phyloP scores from a whole-genome alignment of 2,888 invertebrate genomes.

The Ornithoptera priamus region DNA sequence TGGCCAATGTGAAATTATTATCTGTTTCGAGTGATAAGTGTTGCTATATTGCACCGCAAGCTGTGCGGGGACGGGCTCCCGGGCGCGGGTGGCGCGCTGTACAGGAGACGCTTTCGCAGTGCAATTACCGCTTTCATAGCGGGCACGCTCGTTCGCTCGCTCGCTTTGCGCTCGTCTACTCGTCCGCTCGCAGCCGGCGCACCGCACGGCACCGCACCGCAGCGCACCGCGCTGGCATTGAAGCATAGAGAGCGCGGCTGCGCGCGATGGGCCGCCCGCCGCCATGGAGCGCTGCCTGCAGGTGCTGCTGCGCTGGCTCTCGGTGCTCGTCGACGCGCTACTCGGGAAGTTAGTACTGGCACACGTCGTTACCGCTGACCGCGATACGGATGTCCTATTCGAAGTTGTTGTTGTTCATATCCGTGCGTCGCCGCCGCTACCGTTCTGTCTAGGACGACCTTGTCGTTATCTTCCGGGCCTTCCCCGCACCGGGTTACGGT shows the following conservation, averaged over 20 bases:
- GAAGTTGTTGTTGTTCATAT: no score
- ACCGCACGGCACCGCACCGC: no score
- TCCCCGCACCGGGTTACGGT: no score
- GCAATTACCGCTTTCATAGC: constrained; percentile 21
- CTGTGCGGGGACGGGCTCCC: background rate
- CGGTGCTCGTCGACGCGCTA: constrained; percentile 43
- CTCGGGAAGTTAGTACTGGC: constrained; percentile 52
- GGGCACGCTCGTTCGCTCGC: no score
- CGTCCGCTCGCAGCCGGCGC: no score
- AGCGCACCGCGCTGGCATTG: no score
- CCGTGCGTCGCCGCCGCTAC: background rate
- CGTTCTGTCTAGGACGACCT: background rate
- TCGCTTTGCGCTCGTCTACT: no score
- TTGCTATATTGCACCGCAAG: background rate
- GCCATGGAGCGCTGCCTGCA: constrained; percentile 47
- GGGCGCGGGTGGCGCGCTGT: background rate
- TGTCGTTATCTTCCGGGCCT: no score
- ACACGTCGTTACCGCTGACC: background rate
- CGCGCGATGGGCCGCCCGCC: constrained; percentile 38
- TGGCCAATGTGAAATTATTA: background rate
- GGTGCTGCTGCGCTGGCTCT: constrained; percentile 50
- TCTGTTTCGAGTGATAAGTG: background rate
- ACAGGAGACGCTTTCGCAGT: constrained; percentile 22
- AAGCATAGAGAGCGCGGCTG: constrained; percentile 18
- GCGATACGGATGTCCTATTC: background rate